Conservation (phyloP, 2,888 invertebrate genomes). For the Lepeophtheirus nordmannii region DNA sequence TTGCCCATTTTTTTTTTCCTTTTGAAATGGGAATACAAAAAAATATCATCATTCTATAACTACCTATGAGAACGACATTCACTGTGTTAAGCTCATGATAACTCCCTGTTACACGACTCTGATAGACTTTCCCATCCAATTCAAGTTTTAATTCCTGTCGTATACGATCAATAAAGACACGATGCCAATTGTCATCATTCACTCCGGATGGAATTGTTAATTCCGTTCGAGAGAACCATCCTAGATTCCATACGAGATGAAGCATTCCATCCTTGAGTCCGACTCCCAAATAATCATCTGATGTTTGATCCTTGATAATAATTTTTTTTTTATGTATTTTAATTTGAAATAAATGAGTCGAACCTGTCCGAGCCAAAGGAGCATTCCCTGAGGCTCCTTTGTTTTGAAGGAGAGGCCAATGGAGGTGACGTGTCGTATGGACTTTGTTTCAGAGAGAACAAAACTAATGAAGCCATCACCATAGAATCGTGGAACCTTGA, state of each 20-base stretch:
- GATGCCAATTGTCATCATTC: slow-evolving; percentile 23
- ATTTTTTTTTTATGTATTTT: background rate
- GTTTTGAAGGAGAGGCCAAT: slow-evolving; percentile 9
- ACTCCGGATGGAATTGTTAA: slow-evolving; percentile 7
- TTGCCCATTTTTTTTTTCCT: too few species aligned
- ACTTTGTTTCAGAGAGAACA: slow-evolving; percentile 16
- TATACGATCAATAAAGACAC: slow-evolving; percentile 1
- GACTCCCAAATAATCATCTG: slow-evolving; percentile 23
- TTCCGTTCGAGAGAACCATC: slow-evolving; percentile 24
- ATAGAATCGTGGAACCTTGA: slow-evolving; percentile 5
- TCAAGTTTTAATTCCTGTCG: background rate
- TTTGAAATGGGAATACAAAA: too few species aligned
- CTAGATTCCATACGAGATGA: slow-evolving; percentile 24
- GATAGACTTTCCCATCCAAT: slow-evolving; percentile 9
- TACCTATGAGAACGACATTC: slow-evolving; percentile 11
- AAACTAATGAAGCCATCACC: slow-evolving; percentile 16
- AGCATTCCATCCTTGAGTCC: slow-evolving; percentile 19
- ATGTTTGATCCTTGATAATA: slow-evolving; percentile 7
- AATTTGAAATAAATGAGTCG: background rate
- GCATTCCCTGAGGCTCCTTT: background rate
- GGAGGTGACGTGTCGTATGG: slow-evolving; percentile 14
- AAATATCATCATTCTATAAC: too few species aligned
- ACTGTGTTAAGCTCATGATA: slow-evolving; percentile 23
- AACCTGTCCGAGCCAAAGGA: slow-evolving; percentile 19
- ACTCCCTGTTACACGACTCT: slow-evolving; percentile 19